These are phyloP conservation scores for Ochotona princeps DNA, from an alignment of 2,113 vertebrate species.

Conservation along the genomic window DNA sequence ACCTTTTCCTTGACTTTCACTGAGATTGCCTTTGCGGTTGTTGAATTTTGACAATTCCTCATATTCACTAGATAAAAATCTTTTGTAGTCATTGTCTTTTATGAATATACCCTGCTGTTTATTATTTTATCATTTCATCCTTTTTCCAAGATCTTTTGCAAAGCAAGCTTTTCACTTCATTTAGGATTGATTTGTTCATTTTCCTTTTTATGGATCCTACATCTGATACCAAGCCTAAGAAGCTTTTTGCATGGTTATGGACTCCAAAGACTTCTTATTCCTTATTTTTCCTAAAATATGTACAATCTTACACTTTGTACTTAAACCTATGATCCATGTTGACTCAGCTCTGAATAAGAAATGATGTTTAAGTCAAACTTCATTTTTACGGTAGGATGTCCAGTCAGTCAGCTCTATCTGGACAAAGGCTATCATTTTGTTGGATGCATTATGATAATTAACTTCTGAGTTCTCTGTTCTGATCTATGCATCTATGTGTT, in stretches of 20 bases:
- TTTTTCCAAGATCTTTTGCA: neutral
- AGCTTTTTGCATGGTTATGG: neutral
- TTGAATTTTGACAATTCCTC: neutral
- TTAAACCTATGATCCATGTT: neutral
- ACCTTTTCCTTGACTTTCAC: neutral
- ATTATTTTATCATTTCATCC: neutral
- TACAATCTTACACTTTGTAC: neutral
- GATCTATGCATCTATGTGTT: neutral
- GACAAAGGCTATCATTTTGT: neutral
- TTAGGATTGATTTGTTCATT: neutral
- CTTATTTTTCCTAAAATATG: neutral
- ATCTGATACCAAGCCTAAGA: constrained; percentile 4
- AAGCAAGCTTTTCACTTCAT: constrained; percentile 16
- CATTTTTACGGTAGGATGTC: neutral
- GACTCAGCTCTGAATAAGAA: neutral
- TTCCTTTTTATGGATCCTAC: neutral
- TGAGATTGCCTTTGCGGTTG: neutral
- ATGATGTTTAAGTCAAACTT: neutral
- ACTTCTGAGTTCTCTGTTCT: neutral
- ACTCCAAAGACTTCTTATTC: neutral
- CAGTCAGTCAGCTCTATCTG: too few species aligned
- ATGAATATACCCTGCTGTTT: neutral
- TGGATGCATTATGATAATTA: neutral
- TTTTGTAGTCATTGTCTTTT: neutral
- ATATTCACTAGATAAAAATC: neutral